These are phyloP conservation scores for Podiceps cristatus DNA, from an alignment of 2,113 vertebrate species.

Conservation along the genomic window DNA sequence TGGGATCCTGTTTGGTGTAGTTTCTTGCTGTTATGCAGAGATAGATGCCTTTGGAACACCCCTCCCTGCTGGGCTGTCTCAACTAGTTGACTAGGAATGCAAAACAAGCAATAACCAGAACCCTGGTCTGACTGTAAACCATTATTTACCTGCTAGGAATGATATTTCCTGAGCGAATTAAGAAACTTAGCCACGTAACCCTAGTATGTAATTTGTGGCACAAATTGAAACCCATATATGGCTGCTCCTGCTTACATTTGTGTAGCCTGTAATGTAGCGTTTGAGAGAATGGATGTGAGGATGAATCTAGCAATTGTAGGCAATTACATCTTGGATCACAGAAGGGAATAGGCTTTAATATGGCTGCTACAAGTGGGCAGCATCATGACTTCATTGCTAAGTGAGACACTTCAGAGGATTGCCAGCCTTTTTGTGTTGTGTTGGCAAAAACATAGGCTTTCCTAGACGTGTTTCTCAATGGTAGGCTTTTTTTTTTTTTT, in stretches of 20 bases:
- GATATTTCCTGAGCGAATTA: neutral
- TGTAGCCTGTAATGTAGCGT: neutral
- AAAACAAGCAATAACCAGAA: conserved; percentile 42
- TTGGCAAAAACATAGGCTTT: conserved; percentile 3
- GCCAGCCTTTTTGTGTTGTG: neutral
- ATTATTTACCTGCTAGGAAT: conserved; percentile 62
- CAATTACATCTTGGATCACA: neutral
- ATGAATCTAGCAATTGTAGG: neutral
- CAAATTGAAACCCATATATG: neutral
- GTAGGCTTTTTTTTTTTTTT: neutral
- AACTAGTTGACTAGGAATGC: conserved; percentile 44
- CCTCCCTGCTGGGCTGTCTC: conserved; percentile 42
- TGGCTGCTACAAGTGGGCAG: neutral
- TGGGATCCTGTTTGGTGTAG: neutral
- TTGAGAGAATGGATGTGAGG: neutral
- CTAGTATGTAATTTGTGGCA: neutral
- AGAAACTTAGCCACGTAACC: neutral
- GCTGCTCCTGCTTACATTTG: neutral
- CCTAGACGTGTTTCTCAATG: neutral
- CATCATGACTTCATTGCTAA: neutral
- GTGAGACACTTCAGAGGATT: neutral
- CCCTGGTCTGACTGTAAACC: conserved; percentile 17
- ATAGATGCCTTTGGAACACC: neutral
- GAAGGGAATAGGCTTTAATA: neutral
- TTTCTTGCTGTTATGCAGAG: neutral